Percentiles rank a stretch among this genome's conserved stretches.
Evolutionary conservation across 1,140 invertebrate species (phyloP).

Genomic region (Brachionus rotundiformis): DNA sequence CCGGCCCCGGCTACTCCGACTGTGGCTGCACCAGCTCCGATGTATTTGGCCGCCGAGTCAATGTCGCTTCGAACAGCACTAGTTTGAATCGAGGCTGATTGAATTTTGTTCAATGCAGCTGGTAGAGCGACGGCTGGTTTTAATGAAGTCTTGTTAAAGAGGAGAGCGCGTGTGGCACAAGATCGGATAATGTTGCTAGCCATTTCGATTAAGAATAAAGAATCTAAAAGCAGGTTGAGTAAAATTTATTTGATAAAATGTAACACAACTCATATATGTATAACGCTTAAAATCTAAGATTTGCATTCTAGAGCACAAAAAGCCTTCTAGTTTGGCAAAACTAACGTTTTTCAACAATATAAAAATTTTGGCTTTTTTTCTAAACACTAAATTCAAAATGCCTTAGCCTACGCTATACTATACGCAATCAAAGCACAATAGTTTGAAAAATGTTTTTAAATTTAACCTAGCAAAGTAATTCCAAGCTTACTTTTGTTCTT

Average conservation of each 20-base stretch:
- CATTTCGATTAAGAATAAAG: not conserved
- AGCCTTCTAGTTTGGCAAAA: no score
- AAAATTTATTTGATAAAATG: not conserved
- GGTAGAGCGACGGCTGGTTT: conserved; percentile 22
- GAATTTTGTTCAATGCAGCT: conserved; percentile 47
- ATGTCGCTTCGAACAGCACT: conserved; percentile 87
- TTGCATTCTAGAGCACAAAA: no score
- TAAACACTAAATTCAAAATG: no score
- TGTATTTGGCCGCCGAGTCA: conserved; percentile 99
- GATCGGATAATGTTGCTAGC: conserved; percentile 40
- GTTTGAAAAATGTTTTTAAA: no score
- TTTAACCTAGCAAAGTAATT: no score
- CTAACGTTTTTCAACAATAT: no score
- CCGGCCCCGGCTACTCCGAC: conserved; percentile 98
- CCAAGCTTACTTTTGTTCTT: no score
- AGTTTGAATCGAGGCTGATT: conserved; percentile 74
- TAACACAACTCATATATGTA: not conserved
- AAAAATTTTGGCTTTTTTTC: no score
- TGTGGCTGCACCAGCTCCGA: conserved; percentile 98
- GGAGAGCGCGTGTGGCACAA: conserved; percentile 5
- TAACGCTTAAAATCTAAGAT: not conserved
- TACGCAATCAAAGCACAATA: no score
- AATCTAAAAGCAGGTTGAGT: not conserved
- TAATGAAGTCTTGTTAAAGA: conserved; percentile 36
- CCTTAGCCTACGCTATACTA: no score